Evolutionary conservation across 2,113 vertebrate genomes (phyloP).

Genomic region (Tragulus kanchil): DNA sequence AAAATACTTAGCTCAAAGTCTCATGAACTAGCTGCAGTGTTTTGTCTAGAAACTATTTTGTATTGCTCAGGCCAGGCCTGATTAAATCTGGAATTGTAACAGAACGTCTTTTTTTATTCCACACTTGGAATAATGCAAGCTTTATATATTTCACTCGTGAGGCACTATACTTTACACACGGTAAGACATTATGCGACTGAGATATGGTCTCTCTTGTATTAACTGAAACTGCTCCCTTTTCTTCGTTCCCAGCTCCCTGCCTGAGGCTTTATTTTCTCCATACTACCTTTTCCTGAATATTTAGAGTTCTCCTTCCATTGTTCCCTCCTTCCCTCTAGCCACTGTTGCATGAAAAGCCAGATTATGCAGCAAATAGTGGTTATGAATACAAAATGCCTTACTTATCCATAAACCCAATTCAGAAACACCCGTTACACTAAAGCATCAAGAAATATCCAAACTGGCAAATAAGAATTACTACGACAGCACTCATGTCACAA

Average conservation of each 20-base stretch:
- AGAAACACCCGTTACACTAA: constrained; percentile 63
- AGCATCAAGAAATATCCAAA: constrained; percentile 71
- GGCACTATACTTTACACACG: background rate
- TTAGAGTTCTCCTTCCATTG: constrained; percentile 52
- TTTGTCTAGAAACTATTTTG: constrained; percentile 29
- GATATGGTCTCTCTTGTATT: background rate
- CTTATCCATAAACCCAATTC: constrained; percentile 24
- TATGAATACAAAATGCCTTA: constrained; percentile 68
- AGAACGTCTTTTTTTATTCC: background rate
- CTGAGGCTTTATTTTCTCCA: background rate
- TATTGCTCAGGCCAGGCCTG: background rate
- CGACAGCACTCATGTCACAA: constrained; percentile 21
- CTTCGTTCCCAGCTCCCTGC: background rate
- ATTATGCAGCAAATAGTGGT: constrained; percentile 11
- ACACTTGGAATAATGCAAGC: background rate
- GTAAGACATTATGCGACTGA: background rate
- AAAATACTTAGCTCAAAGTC: background rate
- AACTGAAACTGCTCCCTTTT: background rate
- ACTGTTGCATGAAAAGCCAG: constrained; percentile 57
- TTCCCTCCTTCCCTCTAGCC: background rate
- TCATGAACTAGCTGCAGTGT: background rate
- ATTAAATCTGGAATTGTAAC: background rate
- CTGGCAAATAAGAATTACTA: constrained; percentile 68
- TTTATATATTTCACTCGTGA: background rate
- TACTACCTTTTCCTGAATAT: constrained; percentile 1